These are phyloP conservation scores for Macrophya annulata DNA, from an alignment of 2,888 invertebrate species.

Conservation along the genomic window DNA sequence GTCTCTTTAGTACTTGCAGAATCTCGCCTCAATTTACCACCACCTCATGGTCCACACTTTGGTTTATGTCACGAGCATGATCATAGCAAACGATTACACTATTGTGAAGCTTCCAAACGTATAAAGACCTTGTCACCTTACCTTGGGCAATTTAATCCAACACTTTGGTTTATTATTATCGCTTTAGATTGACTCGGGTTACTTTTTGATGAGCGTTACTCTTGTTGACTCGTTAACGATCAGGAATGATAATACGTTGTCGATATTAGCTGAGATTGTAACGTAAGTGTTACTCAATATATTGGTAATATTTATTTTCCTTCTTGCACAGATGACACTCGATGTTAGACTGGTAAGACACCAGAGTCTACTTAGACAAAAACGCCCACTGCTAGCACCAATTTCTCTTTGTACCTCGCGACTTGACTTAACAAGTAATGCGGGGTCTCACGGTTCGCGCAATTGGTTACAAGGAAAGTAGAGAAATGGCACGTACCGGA, in stretches of 20 bases:
- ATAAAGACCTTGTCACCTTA: neutral
- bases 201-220: neutral
- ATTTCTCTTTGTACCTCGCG: constrained; percentile 51
- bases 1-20: constrained; percentile 22
- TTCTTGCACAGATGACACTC: constrained; percentile 40
- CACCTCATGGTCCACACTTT: constrained; percentile 15
- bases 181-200: neutral
- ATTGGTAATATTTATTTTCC: constrained; percentile 14
- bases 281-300: neutral
- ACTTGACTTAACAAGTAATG: constrained; percentile 43
- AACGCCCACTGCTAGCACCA: constrained; percentile 48
- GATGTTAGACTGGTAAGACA: constrained; percentile 43
- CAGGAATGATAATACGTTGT: neutral
- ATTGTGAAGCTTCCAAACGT: neutral
- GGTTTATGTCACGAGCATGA: constrained; percentile 27
- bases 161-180: neutral
- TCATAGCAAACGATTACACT: neutral
- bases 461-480: constrained; percentile 47
- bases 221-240: neutral
- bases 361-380: constrained; percentile 28
- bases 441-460: constrained; percentile 31
- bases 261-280: no score
- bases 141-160: neutral
- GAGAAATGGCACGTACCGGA: constrained; percentile 49
- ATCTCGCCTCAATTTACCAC: constrained; percentile 23